These are phyloP conservation scores for Gonocerus acuteangulatus DNA, from an alignment of 2,888 invertebrate species.

Conservation along the genomic window DNA sequence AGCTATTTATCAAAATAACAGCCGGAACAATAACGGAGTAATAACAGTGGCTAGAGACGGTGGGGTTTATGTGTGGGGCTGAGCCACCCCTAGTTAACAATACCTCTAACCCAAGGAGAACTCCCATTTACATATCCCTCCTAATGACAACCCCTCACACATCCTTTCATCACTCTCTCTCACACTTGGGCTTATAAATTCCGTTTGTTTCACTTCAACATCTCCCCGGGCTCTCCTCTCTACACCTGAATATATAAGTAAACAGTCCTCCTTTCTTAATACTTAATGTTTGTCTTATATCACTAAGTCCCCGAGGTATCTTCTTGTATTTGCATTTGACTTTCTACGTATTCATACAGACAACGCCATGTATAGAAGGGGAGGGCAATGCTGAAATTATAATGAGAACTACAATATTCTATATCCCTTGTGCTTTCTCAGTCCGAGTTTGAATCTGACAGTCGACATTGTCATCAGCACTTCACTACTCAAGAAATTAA, in stretches of 20 bases:
- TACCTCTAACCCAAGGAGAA: conserved; percentile 15
- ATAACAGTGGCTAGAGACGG: conserved; percentile 30
- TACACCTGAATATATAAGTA: conserved; percentile 6
- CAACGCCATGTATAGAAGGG: neutral
- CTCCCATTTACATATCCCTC: conserved; percentile 29
- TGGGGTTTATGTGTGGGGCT: conserved; percentile 1
- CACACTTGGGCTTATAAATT: conserved; percentile 21
- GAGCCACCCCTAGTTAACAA: conserved; percentile 28
- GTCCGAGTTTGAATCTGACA: no score
- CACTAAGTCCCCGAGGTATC: neutral
- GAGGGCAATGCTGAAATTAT: neutral
- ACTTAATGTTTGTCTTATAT: conserved; percentile 5
- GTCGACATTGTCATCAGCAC: no score
- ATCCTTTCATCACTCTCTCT: conserved; percentile 16
- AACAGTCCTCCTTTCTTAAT: conserved; percentile 13
- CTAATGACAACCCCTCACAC: conserved; percentile 28
- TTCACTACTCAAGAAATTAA: no score
- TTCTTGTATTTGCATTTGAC: neutral
- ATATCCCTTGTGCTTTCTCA: no score
- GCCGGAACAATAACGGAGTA: conserved; percentile 36
- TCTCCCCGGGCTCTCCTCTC: neutral
- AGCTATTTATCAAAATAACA: conserved; percentile 38
- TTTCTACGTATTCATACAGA: neutral
- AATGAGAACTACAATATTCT: neutral
- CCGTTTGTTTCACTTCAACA: conserved; percentile 10